Percentiles rank a stretch among this genome's conserved stretches.
Evolutionary conservation across 2,797 vertebrate genomes (phyloP).

Genomic region (Chloroceryle amazona): DNA sequence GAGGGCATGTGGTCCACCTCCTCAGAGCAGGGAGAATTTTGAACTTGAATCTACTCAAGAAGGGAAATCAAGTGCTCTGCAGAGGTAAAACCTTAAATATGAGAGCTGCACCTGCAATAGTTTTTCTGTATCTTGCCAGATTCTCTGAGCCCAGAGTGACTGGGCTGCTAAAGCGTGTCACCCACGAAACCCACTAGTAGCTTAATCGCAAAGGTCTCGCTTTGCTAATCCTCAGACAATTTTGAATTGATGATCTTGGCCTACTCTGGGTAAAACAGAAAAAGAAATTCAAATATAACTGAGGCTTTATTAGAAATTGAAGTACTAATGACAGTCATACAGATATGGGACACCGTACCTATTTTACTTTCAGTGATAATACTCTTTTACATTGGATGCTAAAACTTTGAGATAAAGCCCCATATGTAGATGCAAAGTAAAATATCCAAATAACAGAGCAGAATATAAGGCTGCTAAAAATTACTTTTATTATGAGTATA

Average conservation of each 20-base stretch:
- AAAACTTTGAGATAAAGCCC: not conserved
- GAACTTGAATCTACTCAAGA: not conserved
- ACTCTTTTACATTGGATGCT: not conserved
- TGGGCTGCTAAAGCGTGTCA: not conserved
- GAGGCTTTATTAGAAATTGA: not conserved
- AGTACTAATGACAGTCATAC: not conserved
- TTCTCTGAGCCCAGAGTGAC: not conserved
- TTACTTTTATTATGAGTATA: not conserved
- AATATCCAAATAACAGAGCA: not conserved
- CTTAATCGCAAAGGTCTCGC: not conserved
- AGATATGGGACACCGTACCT: rapidly evolving
- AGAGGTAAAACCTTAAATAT: not conserved
- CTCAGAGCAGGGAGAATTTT: not conserved
- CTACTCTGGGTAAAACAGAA: not conserved
- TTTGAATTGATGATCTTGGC: not conserved
- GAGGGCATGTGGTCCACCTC: not conserved
- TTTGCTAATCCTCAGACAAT: not conserved
- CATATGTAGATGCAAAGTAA: no score
- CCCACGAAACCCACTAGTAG: not conserved
- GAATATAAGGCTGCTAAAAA: not conserved
- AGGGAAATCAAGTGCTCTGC: not conserved
- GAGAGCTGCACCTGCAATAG: not conserved
- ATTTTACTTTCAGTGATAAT: not conserved
- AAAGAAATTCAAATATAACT: not conserved
- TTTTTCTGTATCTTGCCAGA: not conserved